Percentiles rank a stretch among this genome's conserved stretches.
phyloP scores from a whole-genome alignment of 2,113 vertebrate genomes.

The Coreoperca whiteheadi region DNA sequence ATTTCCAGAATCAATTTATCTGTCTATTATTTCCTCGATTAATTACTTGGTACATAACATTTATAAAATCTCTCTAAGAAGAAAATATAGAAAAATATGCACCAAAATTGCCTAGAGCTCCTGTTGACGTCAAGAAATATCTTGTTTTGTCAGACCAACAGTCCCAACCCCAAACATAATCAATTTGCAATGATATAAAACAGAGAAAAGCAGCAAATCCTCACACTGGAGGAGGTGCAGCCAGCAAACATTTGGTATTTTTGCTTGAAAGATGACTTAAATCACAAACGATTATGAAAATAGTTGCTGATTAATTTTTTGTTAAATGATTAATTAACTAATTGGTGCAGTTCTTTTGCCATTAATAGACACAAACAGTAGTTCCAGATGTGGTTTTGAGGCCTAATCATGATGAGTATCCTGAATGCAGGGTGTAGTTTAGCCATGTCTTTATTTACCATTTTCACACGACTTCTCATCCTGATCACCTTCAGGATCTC shows the following conservation, averaged over 20 bases:
- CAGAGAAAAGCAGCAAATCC: not conserved
- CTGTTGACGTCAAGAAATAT: not conserved
- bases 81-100: not conserved
- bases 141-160: not conserved
- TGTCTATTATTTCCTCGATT: not conserved
- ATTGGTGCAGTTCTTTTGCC: not conserved
- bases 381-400: conserved; percentile 8
- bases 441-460: not conserved
- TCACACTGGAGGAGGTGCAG: not conserved
- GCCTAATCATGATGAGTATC: conserved; percentile 6
- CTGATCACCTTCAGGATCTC: conserved; percentile 47
- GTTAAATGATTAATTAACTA: not conserved
- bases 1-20: not conserved
- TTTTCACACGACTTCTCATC: conserved; percentile 30
- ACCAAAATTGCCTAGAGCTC: not conserved
- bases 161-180: not conserved
- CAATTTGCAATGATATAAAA: not conserved
- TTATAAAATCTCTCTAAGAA: not conserved
- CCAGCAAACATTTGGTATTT: not conserved
- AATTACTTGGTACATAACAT: not conserved
- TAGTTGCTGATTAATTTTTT: not conserved
- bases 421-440: conserved; percentile 5
- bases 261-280: not conserved
- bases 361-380: not conserved
- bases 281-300: not conserved